These are phyloP conservation scores for Drosophila elegans DNA, from an alignment of 1,140 invertebrate species.

Conservation along the genomic window DNA sequence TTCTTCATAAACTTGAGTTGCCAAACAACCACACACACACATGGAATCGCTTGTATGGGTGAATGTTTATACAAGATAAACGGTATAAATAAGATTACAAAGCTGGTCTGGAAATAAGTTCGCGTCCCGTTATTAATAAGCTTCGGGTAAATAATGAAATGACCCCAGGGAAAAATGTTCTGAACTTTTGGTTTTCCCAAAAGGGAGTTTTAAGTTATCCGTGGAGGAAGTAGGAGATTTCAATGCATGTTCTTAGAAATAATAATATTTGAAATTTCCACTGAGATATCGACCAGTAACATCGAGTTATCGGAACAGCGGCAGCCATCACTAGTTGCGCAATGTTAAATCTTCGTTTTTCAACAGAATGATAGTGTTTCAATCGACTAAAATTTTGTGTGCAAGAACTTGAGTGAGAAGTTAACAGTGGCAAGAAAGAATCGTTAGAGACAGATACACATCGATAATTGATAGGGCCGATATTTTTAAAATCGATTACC, in stretches of 20 bases:
- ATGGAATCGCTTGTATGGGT: slow-evolving; percentile 7
- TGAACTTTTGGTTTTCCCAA: neutral
- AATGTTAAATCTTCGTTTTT: too few species aligned
- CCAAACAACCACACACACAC: slow-evolving; percentile 8
- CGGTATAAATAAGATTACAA: neutral
- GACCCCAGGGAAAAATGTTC: too few species aligned
- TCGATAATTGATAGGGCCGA: too few species aligned
- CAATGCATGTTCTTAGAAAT: neutral
- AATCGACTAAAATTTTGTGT: too few species aligned
- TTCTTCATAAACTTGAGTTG: neutral
- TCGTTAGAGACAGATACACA: too few species aligned
- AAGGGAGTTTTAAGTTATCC: too few species aligned
- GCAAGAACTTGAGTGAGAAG: too few species aligned
- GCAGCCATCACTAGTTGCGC: slow-evolving; percentile 8
- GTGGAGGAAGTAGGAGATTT: neutral
- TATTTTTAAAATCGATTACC: too few species aligned
- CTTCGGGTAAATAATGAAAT: too few species aligned
- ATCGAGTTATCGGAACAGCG: slow-evolving; percentile 10
- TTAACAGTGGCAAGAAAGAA: too few species aligned
- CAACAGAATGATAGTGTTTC: too few species aligned
- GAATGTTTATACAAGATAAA: slow-evolving; percentile 11
- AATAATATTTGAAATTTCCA: neutral
- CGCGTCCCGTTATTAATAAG: neutral
- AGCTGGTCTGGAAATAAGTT: neutral
- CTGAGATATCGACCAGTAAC: neutral